Base-by-base conservation (phyloP, 2,888 invertebrate species). In the Lycocerus yunnanus region DNA sequence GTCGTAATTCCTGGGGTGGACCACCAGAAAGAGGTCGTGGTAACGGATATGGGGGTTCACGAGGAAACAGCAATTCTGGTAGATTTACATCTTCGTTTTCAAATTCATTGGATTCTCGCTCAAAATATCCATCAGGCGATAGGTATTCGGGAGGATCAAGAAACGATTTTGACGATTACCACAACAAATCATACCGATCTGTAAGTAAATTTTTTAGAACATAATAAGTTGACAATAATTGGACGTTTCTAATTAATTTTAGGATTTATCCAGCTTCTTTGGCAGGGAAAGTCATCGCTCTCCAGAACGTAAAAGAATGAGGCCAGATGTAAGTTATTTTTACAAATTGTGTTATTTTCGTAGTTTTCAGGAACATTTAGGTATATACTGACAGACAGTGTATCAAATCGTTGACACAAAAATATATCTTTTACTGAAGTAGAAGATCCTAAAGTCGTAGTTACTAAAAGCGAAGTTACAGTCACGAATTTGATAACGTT, bases 281-380 rank as follows among this genome's bases (percentile, higher is more conserved):
- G 88, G 89, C 73, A 89, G 90, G 84, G 88, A 89, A 79, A 87
- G 88, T 76, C 88, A 90, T 77, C 88, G 90, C 78, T 91, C 92
- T 70, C 92, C 92, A 66, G 92, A 92, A 66, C 88, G 91, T 73
- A 92, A 92, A 85, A 88, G 91, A 84, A 88, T 91, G 86, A 90
- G 91, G 82, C 88, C 90, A 80, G 91, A 91, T 89, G 91, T 91
- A 86, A 81, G 85, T 83, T 71, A 60, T 14, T 24, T 68, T 27
- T 8, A 15, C 13, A 43, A 43, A 43, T 43, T 13, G n/a, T 43
- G 43, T 43, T 43, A n/a, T 43, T 43, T 43, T 43, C 43, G 43
- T 43, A 43, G 43, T n/a, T 43, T 43, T 43, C 43, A 43, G 43
- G 43, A 43, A 43, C 43, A 43, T 43, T 43, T 43, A 43, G 43